A percentile compares a stretch with the other conserved stretches of the same genome.
Conservation (phyloP, 92 coral and sea anemone species). For the Porites cylindrica region DNA sequence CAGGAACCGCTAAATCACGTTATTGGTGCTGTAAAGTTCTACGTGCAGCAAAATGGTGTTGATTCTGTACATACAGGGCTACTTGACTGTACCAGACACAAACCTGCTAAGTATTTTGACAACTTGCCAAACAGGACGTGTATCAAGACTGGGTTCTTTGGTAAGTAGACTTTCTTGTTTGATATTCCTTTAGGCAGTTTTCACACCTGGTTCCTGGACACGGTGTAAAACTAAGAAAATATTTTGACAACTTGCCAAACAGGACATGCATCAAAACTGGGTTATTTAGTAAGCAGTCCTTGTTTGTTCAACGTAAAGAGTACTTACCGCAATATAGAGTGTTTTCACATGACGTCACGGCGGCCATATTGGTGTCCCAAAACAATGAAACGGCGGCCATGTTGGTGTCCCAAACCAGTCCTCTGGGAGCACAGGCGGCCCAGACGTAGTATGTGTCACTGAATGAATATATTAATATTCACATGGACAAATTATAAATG, state of each 20-base stretch:
- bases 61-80: conserved; percentile 80
- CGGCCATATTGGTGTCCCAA: no score
- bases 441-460: no score
- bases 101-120: conserved; percentile 32
- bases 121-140: conserved; percentile 65
- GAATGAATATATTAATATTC: no score
- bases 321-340: no score
- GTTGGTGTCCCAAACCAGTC: no score
- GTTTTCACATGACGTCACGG: no score
- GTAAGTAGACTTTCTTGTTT: conserved; percentile 54
- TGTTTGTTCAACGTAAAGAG: no score
- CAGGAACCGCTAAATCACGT: conserved; percentile 70
- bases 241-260: conserved; percentile 41
- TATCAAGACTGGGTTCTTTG: conserved; percentile 79
- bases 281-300: conserved; percentile 75
- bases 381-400: no score
- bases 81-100: conserved; percentile 80
- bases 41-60: conserved; percentile 40
- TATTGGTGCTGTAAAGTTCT: conserved; percentile 74
- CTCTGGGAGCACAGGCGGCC: no score
- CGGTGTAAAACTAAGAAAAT: not conserved
- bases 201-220: no score
- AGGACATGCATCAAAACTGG: conserved; percentile 82
- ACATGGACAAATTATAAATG: no score
- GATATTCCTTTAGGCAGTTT: no score